Conservation (phyloP, 2,888 invertebrate species). For the Epistrophe grossulariae region DNA sequence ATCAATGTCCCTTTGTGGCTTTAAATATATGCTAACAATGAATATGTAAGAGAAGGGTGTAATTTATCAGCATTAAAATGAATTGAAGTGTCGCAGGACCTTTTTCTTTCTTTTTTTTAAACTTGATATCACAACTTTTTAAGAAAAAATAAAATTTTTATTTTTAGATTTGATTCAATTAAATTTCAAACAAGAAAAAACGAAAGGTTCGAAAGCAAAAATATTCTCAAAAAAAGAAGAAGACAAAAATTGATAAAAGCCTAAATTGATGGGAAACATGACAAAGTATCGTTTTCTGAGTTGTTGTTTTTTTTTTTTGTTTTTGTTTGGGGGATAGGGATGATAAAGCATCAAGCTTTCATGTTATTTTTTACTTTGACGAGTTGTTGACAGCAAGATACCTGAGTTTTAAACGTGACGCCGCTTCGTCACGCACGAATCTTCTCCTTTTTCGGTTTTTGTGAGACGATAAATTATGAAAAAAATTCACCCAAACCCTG, state of each 20-base stretch:
- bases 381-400: constrained; percentile 53
- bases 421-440: constrained; percentile 53
- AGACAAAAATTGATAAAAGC: constrained; percentile 26
- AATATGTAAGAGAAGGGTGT: neutral
- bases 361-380: constrained; percentile 21
- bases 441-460: constrained; percentile 11
- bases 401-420: constrained; percentile 56
- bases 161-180: constrained; percentile 5
- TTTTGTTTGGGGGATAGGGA: constrained; percentile 1
- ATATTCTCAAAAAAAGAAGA: neutral
- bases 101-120: neutral
- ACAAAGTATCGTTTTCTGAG: constrained; percentile 13
- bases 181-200: neutral
- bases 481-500: constrained; percentile 55
- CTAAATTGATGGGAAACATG: constrained; percentile 27
- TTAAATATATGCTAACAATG: constrained; percentile 20
- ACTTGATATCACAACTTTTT: neutral
- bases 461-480: constrained; percentile 65
- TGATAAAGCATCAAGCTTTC: constrained; percentile 39
- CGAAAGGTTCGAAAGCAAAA: constrained; percentile 1
- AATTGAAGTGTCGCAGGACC: constrained; percentile 20
- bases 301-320: neutral
- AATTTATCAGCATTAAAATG: constrained; percentile 26
- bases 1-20: constrained; percentile 59
- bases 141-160: neutral